Conservation (phyloP, 2,888 invertebrate genomes). For the Cynaeus angustus region DNA sequence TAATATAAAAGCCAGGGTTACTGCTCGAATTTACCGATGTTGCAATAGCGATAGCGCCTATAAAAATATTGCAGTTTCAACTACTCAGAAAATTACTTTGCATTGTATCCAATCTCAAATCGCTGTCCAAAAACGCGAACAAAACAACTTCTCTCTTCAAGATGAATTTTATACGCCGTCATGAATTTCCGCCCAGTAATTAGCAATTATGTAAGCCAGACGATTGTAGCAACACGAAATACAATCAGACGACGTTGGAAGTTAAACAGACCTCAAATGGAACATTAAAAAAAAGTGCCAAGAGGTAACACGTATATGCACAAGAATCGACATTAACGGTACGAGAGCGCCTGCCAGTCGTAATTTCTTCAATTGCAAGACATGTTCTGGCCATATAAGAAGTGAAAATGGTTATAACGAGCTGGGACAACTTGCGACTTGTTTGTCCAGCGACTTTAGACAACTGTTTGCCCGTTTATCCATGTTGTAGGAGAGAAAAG, state of each 20-base stretch:
- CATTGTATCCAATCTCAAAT: conserved; percentile 22
- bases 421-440: conserved; percentile 64
- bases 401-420: conserved; percentile 68
- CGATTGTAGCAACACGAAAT: conserved; percentile 12
- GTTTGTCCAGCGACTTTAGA: not conserved
- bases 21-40: conserved; percentile 7
- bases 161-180: conserved; percentile 8
- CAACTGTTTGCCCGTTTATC: too few relatives aligned
- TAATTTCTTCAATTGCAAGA: conserved; percentile 61
- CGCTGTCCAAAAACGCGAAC: not conserved
- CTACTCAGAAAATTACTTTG: conserved; percentile 28
- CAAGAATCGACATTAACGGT: conserved; percentile 56
- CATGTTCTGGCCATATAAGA: conserved; percentile 64
- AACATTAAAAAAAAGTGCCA: conserved; percentile 1
- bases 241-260: conserved; percentile 4
- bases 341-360: conserved; percentile 55
- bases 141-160: conserved; percentile 2
- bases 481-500: conserved; percentile 11
- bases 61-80: conserved; percentile 25
- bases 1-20: conserved; percentile 18
- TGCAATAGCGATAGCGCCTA: conserved; percentile 5
- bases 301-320: conserved; percentile 9
- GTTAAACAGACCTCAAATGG: conserved; percentile 8
- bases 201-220: conserved; percentile 25
- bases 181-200: conserved; percentile 20